Evolutionary conservation across 37 sponge, comb jelly and placozoan species (phyloP), one percentile per base, ranked within the genome.

Genomic region (Beroe ovata): DNA sequence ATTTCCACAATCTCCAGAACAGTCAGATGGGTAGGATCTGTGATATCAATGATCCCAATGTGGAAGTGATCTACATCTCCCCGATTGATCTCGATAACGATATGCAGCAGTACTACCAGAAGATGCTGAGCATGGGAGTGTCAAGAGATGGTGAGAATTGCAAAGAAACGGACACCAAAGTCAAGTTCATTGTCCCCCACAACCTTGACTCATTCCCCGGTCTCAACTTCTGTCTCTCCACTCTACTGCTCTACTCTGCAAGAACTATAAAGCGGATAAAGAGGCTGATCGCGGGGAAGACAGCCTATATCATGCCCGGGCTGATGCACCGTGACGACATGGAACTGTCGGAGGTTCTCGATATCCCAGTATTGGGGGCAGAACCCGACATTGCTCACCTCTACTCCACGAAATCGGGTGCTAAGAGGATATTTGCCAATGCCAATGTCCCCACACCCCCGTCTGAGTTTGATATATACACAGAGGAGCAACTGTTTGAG

Each of bases 41-140:
- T 88, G 94, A 94, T 41, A 38, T 93, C 14, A 71, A 62, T 42
- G 93, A 94, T 64, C 91, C 94, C 39, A 92, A 92, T 42, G 91
- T 92, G 23, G 94, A 95, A 38, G 93, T 97, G 47, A 89, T 97
- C n/a, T 97, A 95, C 66, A 60, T 97, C 22, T 93, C 94, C 16
- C 93, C 95, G 1, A 90, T 94, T 6, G 89, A 89, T 40, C 37
- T 95, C 26, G 72, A 47, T 4, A 88, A 92, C 4, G 98, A 95
- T 47, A 32, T 93, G 54, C 61, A 64, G 47, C 90, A 94, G 47
- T 97, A 94, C 61, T 94, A 94, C 88, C 26, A 64, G 54, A 91
- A 88, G 28, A 84, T 97, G 14, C 88, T 97, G 84, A 89, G 88
- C 22, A 89, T 94, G 91, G 90, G 91, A 0, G 60, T 37, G 0